Conservation (phyloP, 2,797 vertebrate species). For the Heteromormyrus szaboi region DNA sequence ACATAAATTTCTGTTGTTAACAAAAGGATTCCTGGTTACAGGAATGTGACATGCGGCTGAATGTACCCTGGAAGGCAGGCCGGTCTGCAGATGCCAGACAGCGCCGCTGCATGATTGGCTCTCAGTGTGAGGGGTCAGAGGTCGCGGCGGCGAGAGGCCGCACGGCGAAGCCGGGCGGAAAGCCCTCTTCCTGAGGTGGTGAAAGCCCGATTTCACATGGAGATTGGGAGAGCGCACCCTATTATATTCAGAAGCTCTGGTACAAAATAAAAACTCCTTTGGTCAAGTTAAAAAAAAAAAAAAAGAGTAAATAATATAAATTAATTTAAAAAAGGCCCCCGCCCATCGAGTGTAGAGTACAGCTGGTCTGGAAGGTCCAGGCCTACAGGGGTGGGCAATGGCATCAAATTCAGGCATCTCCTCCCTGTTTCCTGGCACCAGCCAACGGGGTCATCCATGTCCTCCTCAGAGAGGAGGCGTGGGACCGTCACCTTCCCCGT, state of each 20-base stretch:
- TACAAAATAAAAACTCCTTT: slow-evolving; percentile 5
- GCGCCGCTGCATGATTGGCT: background rate
- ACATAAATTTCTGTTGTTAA: background rate
- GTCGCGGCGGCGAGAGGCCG: background rate
- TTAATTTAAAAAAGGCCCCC: background rate
- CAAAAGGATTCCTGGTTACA: slow-evolving; percentile 16
- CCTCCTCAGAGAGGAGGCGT: slow-evolving; percentile 59
- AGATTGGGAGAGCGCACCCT: background rate
- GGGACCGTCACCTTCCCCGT: slow-evolving; percentile 70
- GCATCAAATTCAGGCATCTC: slow-evolving; percentile 46
- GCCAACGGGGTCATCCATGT: background rate
- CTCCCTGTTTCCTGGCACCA: background rate
- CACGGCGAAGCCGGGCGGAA: background rate
- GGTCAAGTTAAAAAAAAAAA: background rate
- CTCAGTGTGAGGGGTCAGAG: background rate
- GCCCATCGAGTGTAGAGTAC: background rate
- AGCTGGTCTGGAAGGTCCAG: slow-evolving; percentile 30
- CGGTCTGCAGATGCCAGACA: background rate
- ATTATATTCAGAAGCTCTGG: background rate
- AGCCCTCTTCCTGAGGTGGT: background rate
- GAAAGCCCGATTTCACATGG: background rate
- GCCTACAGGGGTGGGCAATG: slow-evolving; percentile 52
- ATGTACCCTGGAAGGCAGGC: background rate
- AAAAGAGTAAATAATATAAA: slow-evolving; percentile 8
- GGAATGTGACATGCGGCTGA: background rate